These are phyloP conservation scores for Clytia hemisphaerica DNA, from an alignment of 30 jellyfish, hydroid and myxozoan genomes.

Conservation along the genomic window DNA sequence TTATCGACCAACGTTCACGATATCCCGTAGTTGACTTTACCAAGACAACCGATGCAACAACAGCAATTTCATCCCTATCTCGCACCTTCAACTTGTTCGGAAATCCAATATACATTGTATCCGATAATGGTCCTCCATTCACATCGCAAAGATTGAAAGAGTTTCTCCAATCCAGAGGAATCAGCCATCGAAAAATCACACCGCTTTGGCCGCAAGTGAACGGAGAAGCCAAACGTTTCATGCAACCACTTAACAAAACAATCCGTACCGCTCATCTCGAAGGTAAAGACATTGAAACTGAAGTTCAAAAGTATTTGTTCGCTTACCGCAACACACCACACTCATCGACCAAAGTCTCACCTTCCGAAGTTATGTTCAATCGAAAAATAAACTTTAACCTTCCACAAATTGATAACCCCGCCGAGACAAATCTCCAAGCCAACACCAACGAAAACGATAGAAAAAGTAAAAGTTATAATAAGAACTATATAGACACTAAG, in stretches of 20 bases:
- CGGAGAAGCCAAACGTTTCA: constrained; percentile 9
- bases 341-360: neutral
- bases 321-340: constrained; percentile 16
- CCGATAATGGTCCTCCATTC: constrained; percentile 26
- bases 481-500: neutral
- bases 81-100: constrained; percentile 6
- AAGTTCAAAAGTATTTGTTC: constrained; percentile 12
- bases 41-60: constrained; percentile 4
- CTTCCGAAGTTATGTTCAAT: constrained; percentile 4
- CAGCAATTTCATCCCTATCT: too few species aligned
- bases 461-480: neutral
- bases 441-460: neutral
- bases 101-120: constrained; percentile 3
- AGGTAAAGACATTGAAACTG: neutral
- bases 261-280: constrained; percentile 14
- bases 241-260: constrained; percentile 1
- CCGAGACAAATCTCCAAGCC: neutral
- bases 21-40: constrained; percentile 1
- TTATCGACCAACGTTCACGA: constrained; percentile 7
- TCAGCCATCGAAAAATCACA: neutral
- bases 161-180: neutral
- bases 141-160: neutral
- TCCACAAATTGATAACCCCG: neutral
- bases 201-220: constrained; percentile 28
- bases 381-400: neutral